Evolutionary conservation across 2,797 vertebrate species (phyloP), one percentile per base, ranked within the genome.

Genomic region (Poliocrania exsul): DNA sequence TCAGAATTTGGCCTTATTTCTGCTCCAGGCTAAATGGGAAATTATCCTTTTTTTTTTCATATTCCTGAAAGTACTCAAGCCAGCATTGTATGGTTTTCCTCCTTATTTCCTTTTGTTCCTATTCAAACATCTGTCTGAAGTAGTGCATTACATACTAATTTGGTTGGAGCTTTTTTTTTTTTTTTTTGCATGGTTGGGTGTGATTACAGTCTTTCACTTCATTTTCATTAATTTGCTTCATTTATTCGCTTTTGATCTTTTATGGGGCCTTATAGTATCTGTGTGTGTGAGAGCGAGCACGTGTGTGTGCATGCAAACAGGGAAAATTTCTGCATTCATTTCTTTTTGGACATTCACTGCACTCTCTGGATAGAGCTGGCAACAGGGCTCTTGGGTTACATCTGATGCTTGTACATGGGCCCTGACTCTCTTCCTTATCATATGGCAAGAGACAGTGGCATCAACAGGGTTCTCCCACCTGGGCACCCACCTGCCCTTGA

Each of bases 101-200:
- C 46, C 65, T 94, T 95, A 96, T 96, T 97, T 95, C 94, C 93
- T 93, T 93, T 93, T 96, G 81, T 91, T 96, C 64, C 87, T 88
- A 38, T 83, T 90, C 79, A 88, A 96, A 92, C 93, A 95, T 97
- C 92, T 96, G 96, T 93, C 94, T 96, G 75, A 94, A 92, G 70
- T 44, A 62, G n/a, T 50, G 89, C 79, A 81, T 96, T 88, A 91
- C 95, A 94, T 96, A 96, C 75, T 92, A 91, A 96, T 92, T 92
- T 92, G 64, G 75, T 86, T 0, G 0, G 61, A 82, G 50, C 6
- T 49, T 46, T 35, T 49, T 70, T 56, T 50, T 56, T 53, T 54
- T 66, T 61, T 54, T 54, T 80, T 81, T 58, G 25, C 33, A 9
- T 95, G 85, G 35, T 53, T 90, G 75, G 54, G 81, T 90, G 80